A percentile compares a stretch with the other conserved stretches of the same genome.
These are phyloP conservation scores for Nemapogon koenigi DNA, from an alignment of 2,888 invertebrate species.

Conservation along the genomic window DNA sequence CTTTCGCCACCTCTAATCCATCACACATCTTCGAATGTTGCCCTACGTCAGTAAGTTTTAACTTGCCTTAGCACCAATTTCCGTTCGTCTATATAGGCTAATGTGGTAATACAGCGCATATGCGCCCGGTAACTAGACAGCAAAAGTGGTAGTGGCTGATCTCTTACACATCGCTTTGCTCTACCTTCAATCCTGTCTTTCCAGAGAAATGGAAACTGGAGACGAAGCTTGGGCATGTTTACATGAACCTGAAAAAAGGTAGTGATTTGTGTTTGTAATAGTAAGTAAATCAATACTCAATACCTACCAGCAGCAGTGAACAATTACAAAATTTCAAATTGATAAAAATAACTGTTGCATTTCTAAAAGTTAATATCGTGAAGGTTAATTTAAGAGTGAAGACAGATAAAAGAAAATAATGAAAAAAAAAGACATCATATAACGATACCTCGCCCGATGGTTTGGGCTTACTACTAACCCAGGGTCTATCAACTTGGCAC, in stretches of 20 bases:
- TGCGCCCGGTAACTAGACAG: constrained; percentile 77
- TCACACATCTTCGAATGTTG: not conserved
- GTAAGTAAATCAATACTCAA: too few species aligned
- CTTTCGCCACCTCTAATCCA: not conserved
- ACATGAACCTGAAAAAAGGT: constrained; percentile 40
- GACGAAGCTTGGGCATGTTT: constrained; percentile 67
- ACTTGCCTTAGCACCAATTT: constrained; percentile 60
- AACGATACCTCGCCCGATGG: too few species aligned
- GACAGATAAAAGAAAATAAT: too few species aligned
- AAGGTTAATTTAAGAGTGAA: too few species aligned
- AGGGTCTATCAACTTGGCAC: too few species aligned
- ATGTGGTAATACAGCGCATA: constrained; percentile 68
- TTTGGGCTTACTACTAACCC: too few species aligned
- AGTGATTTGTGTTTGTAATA: too few species aligned
- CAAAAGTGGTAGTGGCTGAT: constrained; percentile 70
- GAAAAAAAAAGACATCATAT: too few species aligned
- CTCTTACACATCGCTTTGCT: constrained; percentile 68
- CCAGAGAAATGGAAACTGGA: constrained; percentile 78
- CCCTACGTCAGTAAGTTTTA: not conserved
- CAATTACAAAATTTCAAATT: too few species aligned
- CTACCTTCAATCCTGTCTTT: constrained; percentile 70
- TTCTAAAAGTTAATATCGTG: too few species aligned
- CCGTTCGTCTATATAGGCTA: constrained; percentile 71
- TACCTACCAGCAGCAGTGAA: too few species aligned
- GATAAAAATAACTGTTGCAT: too few species aligned